Evolutionary conservation across 2,797 vertebrate genomes (phyloP).

Genomic region (Coilia nasus): DNA sequence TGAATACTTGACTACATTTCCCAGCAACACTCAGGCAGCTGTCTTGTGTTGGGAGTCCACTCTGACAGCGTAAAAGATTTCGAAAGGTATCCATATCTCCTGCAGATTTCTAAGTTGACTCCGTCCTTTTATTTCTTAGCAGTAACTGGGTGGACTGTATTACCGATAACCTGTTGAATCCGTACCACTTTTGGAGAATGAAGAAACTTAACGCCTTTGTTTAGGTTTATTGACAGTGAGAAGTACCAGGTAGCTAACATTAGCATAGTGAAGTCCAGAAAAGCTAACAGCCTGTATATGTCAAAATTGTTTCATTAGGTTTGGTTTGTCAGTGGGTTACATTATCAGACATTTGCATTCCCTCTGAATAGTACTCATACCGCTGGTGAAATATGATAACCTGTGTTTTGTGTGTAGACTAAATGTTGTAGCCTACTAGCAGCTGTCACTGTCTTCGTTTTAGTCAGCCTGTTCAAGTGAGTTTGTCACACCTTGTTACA

Average conservation of each 20-base stretch:
- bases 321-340: neutral
- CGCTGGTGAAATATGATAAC: neutral
- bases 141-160: neutral
- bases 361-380: neutral
- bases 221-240: neutral
- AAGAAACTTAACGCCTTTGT: neutral
- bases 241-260: neutral
- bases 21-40: neutral
- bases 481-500: constrained; percentile 45
- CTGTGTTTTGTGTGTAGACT: neutral
- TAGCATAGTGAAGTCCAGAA: neutral
- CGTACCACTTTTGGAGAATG: neutral
- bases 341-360: neutral
- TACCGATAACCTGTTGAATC: neutral
- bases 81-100: neutral
- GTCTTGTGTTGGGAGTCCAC: neutral
- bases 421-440: neutral
- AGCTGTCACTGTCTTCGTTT: neutral
- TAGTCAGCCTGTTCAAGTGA: neutral
- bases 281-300: neutral
- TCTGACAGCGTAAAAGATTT: constrained; percentile 13
- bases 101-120: neutral
- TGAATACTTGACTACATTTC: neutral
- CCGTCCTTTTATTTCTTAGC: neutral
- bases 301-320: neutral